These are phyloP conservation scores for Phalacrocorax pelagicus DNA, from an alignment of 2,113 vertebrate species.

Conservation along the genomic window DNA sequence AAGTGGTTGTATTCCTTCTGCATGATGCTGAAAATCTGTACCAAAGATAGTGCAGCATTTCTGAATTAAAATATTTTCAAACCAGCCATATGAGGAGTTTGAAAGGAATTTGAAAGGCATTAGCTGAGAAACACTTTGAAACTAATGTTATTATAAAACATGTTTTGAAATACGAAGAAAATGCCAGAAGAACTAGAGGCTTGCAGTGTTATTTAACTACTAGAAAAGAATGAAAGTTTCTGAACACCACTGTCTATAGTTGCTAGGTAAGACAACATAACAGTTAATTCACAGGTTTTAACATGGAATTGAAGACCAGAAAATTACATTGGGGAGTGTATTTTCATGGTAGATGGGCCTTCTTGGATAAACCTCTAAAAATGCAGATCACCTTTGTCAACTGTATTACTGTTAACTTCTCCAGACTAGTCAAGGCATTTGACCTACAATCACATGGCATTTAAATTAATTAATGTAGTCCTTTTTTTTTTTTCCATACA, in stretches of 20 bases:
- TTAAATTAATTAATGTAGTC: not conserved
- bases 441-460: not conserved
- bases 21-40: not conserved
- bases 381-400: not conserved
- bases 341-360: not conserved
- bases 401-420: not conserved
- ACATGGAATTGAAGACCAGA: not conserved
- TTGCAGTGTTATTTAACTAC: not conserved
- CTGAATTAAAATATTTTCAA: not conserved
- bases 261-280: not conserved
- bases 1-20: not conserved
- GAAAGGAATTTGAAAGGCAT: not conserved
- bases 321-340: fast-evolving
- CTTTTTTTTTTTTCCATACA: not conserved
- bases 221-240: not conserved
- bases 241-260: not conserved
- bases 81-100: not conserved
- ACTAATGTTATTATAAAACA: not conserved
- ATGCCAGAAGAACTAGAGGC: not conserved
- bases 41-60: not conserved
- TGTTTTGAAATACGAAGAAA: not conserved
- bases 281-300: not conserved
- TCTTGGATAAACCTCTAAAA: not conserved
- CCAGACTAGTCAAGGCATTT: not conserved
- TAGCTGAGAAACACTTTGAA: not conserved